Conservation (phyloP, 2,888 invertebrate genomes). For the Tipula lateralis region DNA sequence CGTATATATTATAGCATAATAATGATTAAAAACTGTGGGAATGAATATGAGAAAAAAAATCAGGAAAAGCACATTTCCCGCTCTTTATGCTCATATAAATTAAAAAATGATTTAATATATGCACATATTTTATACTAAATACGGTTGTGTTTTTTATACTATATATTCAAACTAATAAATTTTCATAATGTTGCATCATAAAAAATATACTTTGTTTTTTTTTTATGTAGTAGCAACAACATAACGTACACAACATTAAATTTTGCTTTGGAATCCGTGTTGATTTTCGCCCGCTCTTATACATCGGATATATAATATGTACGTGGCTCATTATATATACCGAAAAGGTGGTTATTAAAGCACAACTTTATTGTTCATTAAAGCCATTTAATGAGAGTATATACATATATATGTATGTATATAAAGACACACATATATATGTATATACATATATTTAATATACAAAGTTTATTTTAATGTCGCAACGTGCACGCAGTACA, state of each 20-base stretch:
- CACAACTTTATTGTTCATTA: neutral
- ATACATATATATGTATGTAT: neutral
- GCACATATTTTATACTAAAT: slow-evolving; percentile 24
- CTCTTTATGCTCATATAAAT: neutral
- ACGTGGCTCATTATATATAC: neutral
- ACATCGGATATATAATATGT: neutral
- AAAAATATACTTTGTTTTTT: neutral
- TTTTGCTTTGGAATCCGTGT: neutral
- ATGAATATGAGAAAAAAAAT: neutral
- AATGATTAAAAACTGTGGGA: slow-evolving; percentile 9
- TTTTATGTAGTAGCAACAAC: slow-evolving; percentile 1
- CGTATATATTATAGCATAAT: neutral
- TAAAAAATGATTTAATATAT: slow-evolving; percentile 19
- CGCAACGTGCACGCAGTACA: neutral
- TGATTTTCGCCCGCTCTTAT: neutral
- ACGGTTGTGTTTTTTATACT: neutral
- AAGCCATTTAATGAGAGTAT: neutral
- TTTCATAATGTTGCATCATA: slow-evolving; percentile 24
- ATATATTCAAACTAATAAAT: slow-evolving; percentile 4
- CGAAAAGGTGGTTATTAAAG: neutral
- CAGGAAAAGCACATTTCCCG: slow-evolving; percentile 24
- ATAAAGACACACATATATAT: neutral
- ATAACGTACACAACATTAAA: neutral
- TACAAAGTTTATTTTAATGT: no score
- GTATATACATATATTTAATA: no score